phyloP scores from a whole-genome alignment of 53 echinoderm and acorn worm species.

The Henricia sp. region DNA sequence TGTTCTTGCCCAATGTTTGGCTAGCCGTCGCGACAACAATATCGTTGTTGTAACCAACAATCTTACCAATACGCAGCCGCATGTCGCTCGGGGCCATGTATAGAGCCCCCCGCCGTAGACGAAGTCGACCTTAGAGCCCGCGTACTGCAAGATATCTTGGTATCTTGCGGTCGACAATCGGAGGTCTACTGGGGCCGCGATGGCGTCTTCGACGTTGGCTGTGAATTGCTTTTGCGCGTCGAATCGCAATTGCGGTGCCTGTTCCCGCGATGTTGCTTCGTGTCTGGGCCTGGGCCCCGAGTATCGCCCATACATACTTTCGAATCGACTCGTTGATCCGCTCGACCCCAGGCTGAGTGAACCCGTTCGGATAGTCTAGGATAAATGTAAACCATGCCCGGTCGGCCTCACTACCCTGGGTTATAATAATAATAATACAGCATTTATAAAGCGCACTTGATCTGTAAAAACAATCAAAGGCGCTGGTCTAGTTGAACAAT shows the following conservation, averaged over 20 bases:
- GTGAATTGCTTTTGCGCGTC: slow-evolving; percentile 40
- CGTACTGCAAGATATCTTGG: slow-evolving; percentile 43
- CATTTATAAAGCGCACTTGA: no score
- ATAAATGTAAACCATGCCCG: slow-evolving; percentile 21
- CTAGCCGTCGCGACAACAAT: slow-evolving; percentile 7
- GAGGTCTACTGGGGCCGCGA: slow-evolving; percentile 33
- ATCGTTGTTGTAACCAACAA: slow-evolving; percentile 45
- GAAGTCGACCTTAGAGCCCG: slow-evolving; percentile 45
- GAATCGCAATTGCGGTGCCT: slow-evolving; percentile 40
- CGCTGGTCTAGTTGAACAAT: no score
- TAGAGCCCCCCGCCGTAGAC: slow-evolving; percentile 19
- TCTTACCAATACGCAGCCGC: slow-evolving; percentile 25
- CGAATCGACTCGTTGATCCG: no score
- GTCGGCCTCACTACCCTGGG: no score
- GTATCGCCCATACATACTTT: no score
- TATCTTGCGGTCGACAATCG: slow-evolving; percentile 30
- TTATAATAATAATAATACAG: slow-evolving; percentile 17
- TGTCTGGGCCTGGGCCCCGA: slow-evolving; percentile 25
- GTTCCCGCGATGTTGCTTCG: slow-evolving; percentile 31
- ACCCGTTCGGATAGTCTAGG: slow-evolving; percentile 27
- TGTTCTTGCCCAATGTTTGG: not conserved
- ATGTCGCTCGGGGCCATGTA: slow-evolving; percentile 49
- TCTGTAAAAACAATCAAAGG: no score
- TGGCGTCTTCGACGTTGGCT: slow-evolving; percentile 38
- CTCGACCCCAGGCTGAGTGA: slow-evolving; percentile 40